These are phyloP conservation scores for Mythimna impura DNA, from an alignment of 2,888 invertebrate species.

Conservation along the genomic window DNA sequence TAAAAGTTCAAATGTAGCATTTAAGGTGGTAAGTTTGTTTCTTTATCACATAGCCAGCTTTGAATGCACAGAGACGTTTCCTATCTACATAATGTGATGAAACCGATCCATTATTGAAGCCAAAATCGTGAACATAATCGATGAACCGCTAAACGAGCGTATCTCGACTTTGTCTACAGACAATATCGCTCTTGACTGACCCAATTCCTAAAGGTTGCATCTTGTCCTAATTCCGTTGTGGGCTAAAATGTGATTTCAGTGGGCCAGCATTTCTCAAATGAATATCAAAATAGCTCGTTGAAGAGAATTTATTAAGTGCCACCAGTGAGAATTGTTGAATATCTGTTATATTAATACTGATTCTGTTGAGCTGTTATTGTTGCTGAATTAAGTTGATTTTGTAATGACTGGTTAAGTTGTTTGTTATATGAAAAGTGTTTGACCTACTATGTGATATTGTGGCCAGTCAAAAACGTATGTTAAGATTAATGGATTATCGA, in stretches of 20 bases:
- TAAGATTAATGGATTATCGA: neutral
- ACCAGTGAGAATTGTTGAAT: conserved; percentile 8
- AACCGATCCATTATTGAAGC: conserved; percentile 22
- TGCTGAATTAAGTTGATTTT: neutral
- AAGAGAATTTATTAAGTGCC: conserved; percentile 21
- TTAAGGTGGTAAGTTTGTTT: neutral
- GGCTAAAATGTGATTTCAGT: conserved; percentile 71
- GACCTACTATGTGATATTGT: no score
- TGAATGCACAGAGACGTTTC: no score
- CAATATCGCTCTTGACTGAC: conserved; percentile 80
- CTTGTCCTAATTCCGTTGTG: conserved; percentile 80
- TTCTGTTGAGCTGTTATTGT: neutral
- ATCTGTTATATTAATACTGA: neutral
- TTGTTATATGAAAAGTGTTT: neutral
- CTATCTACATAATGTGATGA: neutral
- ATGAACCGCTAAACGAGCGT: conserved; percentile 61
- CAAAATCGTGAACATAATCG: conserved; percentile 42
- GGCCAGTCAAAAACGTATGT: neutral
- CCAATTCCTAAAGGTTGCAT: conserved; percentile 84
- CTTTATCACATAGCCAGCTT: neutral
- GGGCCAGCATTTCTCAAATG: conserved; percentile 37
- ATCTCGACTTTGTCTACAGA: conserved; percentile 64
- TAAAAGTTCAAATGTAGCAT: neutral
- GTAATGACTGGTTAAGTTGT: no score
- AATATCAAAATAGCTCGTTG: conserved; percentile 48